phyloP scores from a whole-genome alignment of 2,888 invertebrate genomes.

The Neuroscelio doddi region DNA sequence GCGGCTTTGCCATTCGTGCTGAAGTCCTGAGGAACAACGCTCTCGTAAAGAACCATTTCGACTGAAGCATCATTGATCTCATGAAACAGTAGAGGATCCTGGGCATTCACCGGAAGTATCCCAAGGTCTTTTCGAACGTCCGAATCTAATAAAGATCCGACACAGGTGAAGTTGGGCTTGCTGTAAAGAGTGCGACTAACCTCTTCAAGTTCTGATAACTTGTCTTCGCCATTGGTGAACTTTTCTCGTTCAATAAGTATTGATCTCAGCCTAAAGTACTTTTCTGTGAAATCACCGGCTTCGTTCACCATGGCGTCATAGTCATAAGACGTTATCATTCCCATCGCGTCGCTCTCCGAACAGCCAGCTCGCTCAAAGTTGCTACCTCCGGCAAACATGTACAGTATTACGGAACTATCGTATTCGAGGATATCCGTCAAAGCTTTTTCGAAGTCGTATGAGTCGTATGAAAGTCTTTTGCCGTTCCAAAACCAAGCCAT shows the following conservation, averaged over 20 bases:
- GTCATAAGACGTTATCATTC: constrained; percentile 75
- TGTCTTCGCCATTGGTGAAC: neutral
- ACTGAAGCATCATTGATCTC: constrained; percentile 60
- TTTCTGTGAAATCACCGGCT: constrained; percentile 75
- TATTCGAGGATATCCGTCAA: constrained; percentile 21
- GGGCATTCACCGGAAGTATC: constrained; percentile 5
- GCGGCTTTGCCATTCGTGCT: neutral
- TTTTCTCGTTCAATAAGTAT: constrained; percentile 14
- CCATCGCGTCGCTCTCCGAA: constrained; percentile 48
- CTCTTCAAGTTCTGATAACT: constrained; percentile 1
- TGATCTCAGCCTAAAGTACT: constrained; percentile 71
- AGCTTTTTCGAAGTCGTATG: constrained; percentile 7
- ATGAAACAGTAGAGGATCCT: constrained; percentile 69
- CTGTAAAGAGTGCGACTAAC: constrained; percentile 18
- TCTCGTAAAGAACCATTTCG: constrained; percentile 72
- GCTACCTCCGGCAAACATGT: constrained; percentile 48
- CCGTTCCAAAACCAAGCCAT: constrained; percentile 43
- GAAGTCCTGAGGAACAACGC: constrained; percentile 53
- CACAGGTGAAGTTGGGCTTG: constrained; percentile 26
- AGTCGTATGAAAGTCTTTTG: constrained; percentile 19
- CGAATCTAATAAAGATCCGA: constrained; percentile 38
- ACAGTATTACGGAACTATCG: constrained; percentile 33
- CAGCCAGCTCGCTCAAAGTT: constrained; percentile 41
- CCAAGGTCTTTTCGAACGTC: constrained; percentile 18
- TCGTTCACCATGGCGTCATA: constrained; percentile 76